Percentiles rank a stretch among this genome's conserved stretches.
Evolutionary conservation across 2,797 vertebrate genomes (phyloP).

Genomic region (Eospalax fontanierii): DNA sequence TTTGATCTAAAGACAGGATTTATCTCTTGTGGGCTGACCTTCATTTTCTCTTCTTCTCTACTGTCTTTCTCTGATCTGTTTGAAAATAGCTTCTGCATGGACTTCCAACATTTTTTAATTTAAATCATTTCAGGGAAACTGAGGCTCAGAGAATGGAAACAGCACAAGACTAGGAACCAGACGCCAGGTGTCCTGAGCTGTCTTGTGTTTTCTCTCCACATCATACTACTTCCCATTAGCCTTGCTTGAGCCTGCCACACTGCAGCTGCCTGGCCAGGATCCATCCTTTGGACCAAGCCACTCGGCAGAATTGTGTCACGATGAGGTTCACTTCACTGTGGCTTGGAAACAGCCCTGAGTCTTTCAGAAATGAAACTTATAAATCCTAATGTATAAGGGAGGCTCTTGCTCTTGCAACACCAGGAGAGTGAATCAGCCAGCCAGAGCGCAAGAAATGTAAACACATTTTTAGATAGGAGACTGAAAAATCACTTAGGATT

Average conservation of each 20-base stretch:
- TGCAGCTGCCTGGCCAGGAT: constrained; percentile 62
- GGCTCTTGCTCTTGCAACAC: constrained; percentile 79
- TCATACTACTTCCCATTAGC: not conserved
- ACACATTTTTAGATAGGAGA: constrained; percentile 84
- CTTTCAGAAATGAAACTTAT: constrained; percentile 76
- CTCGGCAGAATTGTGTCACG: constrained; percentile 3
- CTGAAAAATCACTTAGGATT: constrained; percentile 82
- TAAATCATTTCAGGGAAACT: constrained; percentile 62
- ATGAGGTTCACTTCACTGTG: constrained; percentile 70
- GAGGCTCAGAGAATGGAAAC: constrained; percentile 53
- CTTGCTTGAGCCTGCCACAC: constrained; percentile 56
- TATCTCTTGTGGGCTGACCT: not conserved
- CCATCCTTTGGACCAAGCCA: constrained; percentile 54
- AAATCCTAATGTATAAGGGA: constrained; percentile 79
- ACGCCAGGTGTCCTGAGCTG: constrained; percentile 9
- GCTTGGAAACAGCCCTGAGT: constrained; percentile 65
- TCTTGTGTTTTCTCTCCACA: not conserved
- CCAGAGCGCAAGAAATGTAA: constrained; percentile 86
- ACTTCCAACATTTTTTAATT: constrained; percentile 50
- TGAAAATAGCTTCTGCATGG: constrained; percentile 59
- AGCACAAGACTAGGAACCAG: not conserved
- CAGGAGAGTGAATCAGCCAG: constrained; percentile 82
- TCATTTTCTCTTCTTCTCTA: constrained; percentile 55
- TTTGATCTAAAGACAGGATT: constrained; percentile 22
- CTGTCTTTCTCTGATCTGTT: constrained; percentile 28